Conservation (phyloP, 35 echinoderm and acorn worm genomes). For the Strongylocentrotus purpuratus region DNA sequence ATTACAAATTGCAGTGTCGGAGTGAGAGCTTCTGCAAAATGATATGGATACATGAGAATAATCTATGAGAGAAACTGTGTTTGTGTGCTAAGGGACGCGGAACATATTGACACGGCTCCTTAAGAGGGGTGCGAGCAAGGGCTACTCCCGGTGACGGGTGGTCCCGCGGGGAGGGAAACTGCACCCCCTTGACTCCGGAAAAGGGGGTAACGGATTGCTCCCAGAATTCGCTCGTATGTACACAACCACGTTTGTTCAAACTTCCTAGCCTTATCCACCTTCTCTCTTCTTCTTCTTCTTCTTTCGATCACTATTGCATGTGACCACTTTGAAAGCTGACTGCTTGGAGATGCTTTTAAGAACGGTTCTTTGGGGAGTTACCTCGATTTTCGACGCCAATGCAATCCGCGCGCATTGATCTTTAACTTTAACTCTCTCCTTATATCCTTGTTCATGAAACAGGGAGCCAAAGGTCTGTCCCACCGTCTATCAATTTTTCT, state of each 20-base stretch:
- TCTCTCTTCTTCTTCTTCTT: background rate
- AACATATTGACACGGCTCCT: conserved; percentile 21
- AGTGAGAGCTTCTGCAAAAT: background rate
- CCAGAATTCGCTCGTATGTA: conserved; percentile 32
- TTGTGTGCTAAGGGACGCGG: conserved; percentile 28
- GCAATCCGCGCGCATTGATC: background rate
- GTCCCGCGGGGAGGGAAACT: conserved; percentile 36
- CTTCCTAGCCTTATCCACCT: background rate
- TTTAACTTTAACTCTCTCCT: background rate
- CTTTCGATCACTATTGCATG: background rate
- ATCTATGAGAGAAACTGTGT: background rate
- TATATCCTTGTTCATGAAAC: background rate
- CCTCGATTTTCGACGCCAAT: background rate
- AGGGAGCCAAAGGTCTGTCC: background rate
- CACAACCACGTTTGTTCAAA: conserved; percentile 41
- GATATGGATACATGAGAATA: background rate
- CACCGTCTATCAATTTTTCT: background rate
- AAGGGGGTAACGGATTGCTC: conserved; percentile 29
- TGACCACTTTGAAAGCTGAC: conserved; percentile 16
- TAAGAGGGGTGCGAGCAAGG: conserved; percentile 14
- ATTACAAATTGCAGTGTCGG: background rate
- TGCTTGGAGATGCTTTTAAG: conserved; percentile 32
- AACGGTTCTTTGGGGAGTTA: background rate
- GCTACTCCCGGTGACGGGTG: background rate
- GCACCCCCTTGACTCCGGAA: conserved; percentile 39